Base-by-base conservation (phyloP, 1,140 invertebrate genomes). In the Scaptomyza hsui region DNA sequence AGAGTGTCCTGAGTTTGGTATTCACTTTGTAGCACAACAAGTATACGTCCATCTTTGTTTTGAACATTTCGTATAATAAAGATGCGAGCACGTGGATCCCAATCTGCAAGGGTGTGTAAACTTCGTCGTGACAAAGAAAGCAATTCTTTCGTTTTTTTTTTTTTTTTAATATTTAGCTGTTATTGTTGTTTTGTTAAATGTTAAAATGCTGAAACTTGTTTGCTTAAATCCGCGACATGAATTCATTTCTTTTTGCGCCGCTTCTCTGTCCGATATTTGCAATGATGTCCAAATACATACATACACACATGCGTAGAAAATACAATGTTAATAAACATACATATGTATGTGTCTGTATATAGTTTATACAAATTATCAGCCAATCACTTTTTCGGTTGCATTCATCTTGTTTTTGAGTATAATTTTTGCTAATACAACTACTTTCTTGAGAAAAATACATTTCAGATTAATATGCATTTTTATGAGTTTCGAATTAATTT, bases 171-270 rank as follows among this genome's bases (percentile, higher is more conserved):
- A 49, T 51, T 41, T 49, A n/a, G 19, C 19, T 59, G 37, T 61
- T 69, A 29, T 53, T 52, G 35, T 48, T 67, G 62, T 55, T 67
- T 26, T 45, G 56, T 44, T 37, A 37, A 29, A 26, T 56, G 21
- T 60, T 48, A 62, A 56, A 48, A 37, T 26, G 16, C 37, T 47
- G 9, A 73, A 76, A 76, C 73, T 74, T 63, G 73, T 62, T 76
- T 76, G 13, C 7, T 59, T 37, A 56, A 32, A 42, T 13, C 24
- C n/a, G 24, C 18, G 24, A 15, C 32, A 48, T 59, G 48, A 71
- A 52, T 51, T 57, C 19, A 39, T 41, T 62, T 16, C 32, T 15
- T 19, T 48, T 48, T n/a, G n/a, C n/a, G 37, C 41, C 24, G 6
- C n/a, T 47, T 47, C 10, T 21, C 4, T 37, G 16, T 37, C 4